Conservation (phyloP, 2,888 invertebrate species). For the Junonia oenone region DNA sequence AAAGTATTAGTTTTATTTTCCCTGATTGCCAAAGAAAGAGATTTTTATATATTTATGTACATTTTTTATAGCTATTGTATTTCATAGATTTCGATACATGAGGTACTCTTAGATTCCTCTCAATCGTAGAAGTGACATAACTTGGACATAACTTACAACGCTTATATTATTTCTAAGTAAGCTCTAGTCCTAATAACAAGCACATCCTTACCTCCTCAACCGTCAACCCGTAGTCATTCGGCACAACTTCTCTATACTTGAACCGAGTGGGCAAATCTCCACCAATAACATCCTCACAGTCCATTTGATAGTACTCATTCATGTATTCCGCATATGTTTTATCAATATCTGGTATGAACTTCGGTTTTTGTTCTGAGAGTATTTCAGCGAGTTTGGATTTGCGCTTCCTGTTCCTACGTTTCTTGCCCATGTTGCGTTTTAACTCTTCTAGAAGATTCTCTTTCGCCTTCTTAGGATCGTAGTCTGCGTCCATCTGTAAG, state of each 20-base stretch:
- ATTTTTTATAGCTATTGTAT: no score
- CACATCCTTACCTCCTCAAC: constrained; percentile 96
- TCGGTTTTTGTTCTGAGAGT: constrained; percentile 87
- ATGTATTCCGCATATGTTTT: constrained; percentile 91
- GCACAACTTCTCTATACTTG: constrained; percentile 92
- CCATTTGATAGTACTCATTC: constrained; percentile 96
- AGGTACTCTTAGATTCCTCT: no score
- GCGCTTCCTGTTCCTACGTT: constrained; percentile 79
- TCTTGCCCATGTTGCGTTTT: constrained; percentile 76
- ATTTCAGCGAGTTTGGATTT: constrained; percentile 88
- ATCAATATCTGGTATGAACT: constrained; percentile 88
- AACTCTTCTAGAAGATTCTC: constrained; percentile 78
- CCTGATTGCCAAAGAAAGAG: no score
- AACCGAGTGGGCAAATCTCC: constrained; percentile 95
- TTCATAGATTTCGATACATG: no score
- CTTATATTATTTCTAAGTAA: no score
- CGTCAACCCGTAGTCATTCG: constrained; percentile 94
- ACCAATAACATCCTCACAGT: constrained; percentile 97
- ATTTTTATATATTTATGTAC: no score
- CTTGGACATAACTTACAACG: no score
- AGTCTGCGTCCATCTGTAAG: constrained; percentile 94
- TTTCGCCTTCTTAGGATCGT: constrained; percentile 78
- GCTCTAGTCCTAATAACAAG: no score
- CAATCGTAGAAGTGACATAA: no score
- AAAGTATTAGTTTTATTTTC: no score